phyloP scores from a whole-genome alignment of 2,113 vertebrate species.

The Apteryx mantelli region DNA sequence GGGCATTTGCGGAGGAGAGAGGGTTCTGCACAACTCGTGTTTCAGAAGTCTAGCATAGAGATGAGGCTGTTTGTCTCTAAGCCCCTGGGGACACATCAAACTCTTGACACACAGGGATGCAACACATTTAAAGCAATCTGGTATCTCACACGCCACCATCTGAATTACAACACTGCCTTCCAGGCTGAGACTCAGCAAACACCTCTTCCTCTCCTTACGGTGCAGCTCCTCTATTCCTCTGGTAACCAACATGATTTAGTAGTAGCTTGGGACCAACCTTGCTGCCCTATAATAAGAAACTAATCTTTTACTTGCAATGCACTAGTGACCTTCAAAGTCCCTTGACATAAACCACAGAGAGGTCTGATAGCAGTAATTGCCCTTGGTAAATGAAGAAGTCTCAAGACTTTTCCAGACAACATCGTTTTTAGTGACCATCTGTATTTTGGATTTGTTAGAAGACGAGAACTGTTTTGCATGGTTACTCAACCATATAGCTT shows the following conservation, averaged over 20 bases:
- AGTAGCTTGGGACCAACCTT: not conserved
- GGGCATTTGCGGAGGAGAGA: not conserved
- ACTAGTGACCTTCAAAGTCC: not conserved
- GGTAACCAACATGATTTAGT: not conserved
- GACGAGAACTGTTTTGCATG: not conserved
- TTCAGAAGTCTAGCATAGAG: not conserved
- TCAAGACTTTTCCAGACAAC: not conserved
- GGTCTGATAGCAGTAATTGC: not conserved
- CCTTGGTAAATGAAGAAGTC: not conserved
- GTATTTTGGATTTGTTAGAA: not conserved
- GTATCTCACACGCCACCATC: not conserved
- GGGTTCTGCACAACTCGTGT: not conserved
- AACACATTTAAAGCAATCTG: slow-evolving; percentile 11
- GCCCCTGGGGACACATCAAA: not conserved
- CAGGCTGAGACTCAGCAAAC: not conserved
- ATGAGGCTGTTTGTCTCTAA: not conserved
- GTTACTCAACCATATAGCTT: slow-evolving; percentile 1
- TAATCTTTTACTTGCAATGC: not conserved
- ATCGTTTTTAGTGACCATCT: slow-evolving; percentile 12
- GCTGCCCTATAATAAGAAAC: not conserved
- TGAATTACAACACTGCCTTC: not conserved
- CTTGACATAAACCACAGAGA: not conserved
- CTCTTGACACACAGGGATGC: not conserved
- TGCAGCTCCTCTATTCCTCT: not conserved
- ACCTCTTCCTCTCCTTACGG: not conserved